phyloP scores from a whole-genome alignment of 2,797 vertebrate genomes.

The Phyllotis vaccarum region DNA sequence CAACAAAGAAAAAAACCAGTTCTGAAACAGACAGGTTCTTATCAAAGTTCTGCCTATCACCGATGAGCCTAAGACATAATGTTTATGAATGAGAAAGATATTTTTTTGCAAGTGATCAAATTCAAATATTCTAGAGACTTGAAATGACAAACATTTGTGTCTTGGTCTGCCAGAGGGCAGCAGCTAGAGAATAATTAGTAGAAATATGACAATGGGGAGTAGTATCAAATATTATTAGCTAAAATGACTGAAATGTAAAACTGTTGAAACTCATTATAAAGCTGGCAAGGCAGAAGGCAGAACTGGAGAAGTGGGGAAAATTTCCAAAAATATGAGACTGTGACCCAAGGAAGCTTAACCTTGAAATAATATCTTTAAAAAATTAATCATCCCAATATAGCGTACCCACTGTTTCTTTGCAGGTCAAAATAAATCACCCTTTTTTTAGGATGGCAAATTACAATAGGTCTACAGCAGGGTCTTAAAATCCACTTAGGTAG shows the following conservation, averaged over 20 bases:
- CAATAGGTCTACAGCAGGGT: background rate
- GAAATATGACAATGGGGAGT: constrained; percentile 74
- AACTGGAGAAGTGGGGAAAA: background rate
- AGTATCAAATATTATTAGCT: constrained; percentile 73
- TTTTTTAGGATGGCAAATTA: constrained; percentile 18
- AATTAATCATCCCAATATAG: background rate
- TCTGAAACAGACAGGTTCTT: constrained; percentile 73
- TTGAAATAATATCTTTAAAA: constrained; percentile 41
- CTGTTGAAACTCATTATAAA: constrained; percentile 62
- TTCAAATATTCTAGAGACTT: constrained; percentile 78
- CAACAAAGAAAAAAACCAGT: constrained; percentile 64
- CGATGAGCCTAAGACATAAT: constrained; percentile 77
- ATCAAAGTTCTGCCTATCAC: constrained; percentile 68
- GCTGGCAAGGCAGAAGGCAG: constrained; percentile 22
- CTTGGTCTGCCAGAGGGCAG: constrained; percentile 75
- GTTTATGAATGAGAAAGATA: constrained; percentile 81
- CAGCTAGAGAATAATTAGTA: constrained; percentile 79
- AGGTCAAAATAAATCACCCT: constrained; percentile 23
- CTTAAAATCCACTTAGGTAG: constrained; percentile 50
- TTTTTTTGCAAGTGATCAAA: constrained; percentile 83
- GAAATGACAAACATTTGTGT: constrained; percentile 80
- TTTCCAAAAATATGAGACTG: background rate
- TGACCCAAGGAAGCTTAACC: constrained; percentile 44
- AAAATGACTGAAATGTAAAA: constrained; percentile 73
- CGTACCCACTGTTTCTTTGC: background rate